A percentile compares a stretch with the other conserved stretches of the same genome.
Conservation (phyloP, 2,888 invertebrate species). For the Chaetoderma sp. region DNA sequence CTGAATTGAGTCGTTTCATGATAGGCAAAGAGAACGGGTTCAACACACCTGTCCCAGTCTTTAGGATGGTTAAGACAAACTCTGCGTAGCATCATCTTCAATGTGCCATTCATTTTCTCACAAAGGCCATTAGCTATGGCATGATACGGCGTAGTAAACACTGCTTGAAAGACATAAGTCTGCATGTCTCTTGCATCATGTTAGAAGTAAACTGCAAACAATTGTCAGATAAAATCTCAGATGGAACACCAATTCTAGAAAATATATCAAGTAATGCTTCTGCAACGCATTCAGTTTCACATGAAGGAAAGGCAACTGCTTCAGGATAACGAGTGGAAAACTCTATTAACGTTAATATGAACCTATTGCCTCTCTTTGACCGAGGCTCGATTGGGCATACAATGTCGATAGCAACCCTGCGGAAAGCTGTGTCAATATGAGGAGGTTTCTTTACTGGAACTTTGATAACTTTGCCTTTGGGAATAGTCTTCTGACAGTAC, state of each 20-base stretch:
- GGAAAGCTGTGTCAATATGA: constrained; percentile 33
- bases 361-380: constrained; percentile 30
- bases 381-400: constrained; percentile 37
- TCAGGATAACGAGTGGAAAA: constrained; percentile 36
- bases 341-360: constrained; percentile 34
- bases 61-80: no score
- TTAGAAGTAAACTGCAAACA: constrained; percentile 39
- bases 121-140: constrained; percentile 31
- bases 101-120: constrained; percentile 31
- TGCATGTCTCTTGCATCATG: constrained; percentile 27
- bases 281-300: constrained; percentile 34
- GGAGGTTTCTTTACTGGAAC: constrained; percentile 30
- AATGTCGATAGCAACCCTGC: constrained; percentile 39
- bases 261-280: constrained; percentile 34
- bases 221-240: constrained; percentile 36
- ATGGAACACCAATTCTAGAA: constrained; percentile 29
- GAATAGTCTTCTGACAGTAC: constrained; percentile 30
- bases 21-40: no score
- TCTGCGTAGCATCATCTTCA: no score
- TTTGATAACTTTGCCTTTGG: constrained; percentile 30
- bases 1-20: no score
- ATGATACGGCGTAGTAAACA: constrained; percentile 31
- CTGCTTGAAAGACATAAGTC: constrained; percentile 27
- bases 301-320: constrained; percentile 20
- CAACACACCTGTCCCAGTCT: background rate